These are phyloP conservation scores for Brachypodius melanocephalos DNA, from an alignment of 2,113 vertebrate genomes.

Conservation along the genomic window DNA sequence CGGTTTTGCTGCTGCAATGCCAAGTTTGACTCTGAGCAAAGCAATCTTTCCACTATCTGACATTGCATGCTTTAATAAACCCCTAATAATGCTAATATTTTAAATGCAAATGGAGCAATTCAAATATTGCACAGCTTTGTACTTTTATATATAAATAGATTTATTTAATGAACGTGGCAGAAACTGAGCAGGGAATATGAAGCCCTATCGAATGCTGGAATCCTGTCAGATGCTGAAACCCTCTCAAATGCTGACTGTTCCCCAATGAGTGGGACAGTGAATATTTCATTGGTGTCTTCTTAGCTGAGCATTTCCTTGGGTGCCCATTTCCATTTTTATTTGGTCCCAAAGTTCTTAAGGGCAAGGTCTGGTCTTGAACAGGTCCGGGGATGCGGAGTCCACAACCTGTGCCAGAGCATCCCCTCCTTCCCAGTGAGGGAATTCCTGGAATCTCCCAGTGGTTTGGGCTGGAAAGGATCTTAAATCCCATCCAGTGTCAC, in stretches of 20 bases:
- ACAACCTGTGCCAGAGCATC: background rate
- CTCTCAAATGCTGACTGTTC: background rate
- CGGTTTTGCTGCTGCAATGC: background rate
- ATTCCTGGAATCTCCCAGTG: background rate
- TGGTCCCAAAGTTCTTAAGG: background rate
- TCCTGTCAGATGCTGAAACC: background rate
- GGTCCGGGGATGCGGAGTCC: background rate
- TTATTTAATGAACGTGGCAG: background rate
- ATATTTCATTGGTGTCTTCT: background rate
- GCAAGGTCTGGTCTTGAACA: background rate
- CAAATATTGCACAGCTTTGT: background rate
- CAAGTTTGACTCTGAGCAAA: background rate
- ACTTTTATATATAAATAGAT: background rate
- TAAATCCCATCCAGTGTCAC: rapidly evolving
- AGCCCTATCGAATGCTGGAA: background rate
- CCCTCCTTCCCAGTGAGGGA: background rate
- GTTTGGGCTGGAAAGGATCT: background rate
- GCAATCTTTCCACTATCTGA: background rate
- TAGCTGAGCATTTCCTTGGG: rapidly evolving
- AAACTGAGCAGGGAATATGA: background rate
- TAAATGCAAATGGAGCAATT: background rate
- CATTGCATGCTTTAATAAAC: background rate
- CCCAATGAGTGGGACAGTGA: background rate
- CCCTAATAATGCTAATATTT: background rate
- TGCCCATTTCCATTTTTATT: rapidly evolving